Conservation (phyloP, 2,888 invertebrate genomes). For the Drosophila buzzatii region DNA sequence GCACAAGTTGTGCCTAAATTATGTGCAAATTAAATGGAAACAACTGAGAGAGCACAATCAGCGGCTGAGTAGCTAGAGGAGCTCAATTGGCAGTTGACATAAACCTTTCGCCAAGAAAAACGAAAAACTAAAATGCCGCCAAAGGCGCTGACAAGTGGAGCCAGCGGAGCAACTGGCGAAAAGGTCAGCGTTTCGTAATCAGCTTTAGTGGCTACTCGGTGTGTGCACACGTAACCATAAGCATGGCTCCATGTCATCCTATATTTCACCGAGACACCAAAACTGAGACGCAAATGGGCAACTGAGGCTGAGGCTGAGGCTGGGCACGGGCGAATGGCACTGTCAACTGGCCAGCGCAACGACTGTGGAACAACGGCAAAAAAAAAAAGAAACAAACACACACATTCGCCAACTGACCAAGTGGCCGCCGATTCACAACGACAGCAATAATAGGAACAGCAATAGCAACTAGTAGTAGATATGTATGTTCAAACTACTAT, state of each 20-base stretch:
- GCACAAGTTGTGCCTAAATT: conserved; percentile 57
- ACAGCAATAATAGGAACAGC: conserved; percentile 33
- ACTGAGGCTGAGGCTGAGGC: conserved; percentile 16
- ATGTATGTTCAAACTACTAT: conserved; percentile 69
- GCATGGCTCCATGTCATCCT: conserved; percentile 79
- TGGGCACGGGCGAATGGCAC: conserved; percentile 51
- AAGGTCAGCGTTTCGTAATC: conserved; percentile 80
- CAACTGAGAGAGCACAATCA: conserved; percentile 55
- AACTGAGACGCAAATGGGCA: conserved; percentile 13
- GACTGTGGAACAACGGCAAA: conserved; percentile 56
- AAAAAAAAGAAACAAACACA: conserved; percentile 1
- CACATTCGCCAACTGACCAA: conserved; percentile 79
- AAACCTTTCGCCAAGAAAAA: conserved; percentile 70
- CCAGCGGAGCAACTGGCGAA: conserved; percentile 55
- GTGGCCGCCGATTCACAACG: conserved; percentile 52
- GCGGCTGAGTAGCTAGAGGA: conserved; percentile 34
- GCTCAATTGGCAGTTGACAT: conserved; percentile 68
- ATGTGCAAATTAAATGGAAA: conserved; percentile 68
- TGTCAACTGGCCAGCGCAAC: conserved; percentile 65
- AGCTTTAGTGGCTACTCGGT: conserved; percentile 49
- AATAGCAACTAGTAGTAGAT: conserved; percentile 44
- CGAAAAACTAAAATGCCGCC: conserved; percentile 54
- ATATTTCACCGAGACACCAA: conserved; percentile 74
- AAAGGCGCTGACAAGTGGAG: conserved; percentile 75
- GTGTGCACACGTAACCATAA: conserved; percentile 74